phyloP scores from a whole-genome alignment of 35 echinoderm and acorn worm species.

The Antedon bifida region DNA sequence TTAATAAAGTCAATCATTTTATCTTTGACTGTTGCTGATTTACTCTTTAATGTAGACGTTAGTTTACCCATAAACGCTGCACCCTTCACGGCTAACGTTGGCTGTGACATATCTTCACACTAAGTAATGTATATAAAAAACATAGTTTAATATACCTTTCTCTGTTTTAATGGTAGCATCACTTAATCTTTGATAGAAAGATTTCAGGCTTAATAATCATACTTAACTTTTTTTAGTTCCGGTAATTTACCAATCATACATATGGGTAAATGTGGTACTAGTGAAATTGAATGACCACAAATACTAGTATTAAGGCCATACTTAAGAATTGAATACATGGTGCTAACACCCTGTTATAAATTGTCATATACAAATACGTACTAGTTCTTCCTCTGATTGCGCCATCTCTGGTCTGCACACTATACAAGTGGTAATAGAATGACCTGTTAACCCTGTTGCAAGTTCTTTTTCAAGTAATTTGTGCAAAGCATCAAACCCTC shows the following conservation, averaged over 20 bases:
- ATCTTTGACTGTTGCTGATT: conserved; percentile 70
- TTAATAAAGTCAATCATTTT: conserved; percentile 93
- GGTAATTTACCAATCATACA: too few species aligned
- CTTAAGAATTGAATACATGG: too few species aligned
- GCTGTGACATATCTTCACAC: neutral
- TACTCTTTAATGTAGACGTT: conserved; percentile 69
- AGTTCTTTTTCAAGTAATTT: conserved; percentile 84
- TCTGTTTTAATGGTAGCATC: too few species aligned
- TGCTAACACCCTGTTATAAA: too few species aligned
- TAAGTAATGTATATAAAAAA: neutral
- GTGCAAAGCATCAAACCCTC: conserved; percentile 71
- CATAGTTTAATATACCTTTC: too few species aligned
- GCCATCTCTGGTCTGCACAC: conserved; percentile 55
- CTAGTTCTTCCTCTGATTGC: conserved; percentile 43
- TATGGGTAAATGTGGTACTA: too few species aligned
- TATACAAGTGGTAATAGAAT: conserved; percentile 54
- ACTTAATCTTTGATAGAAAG: too few species aligned
- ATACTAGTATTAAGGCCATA: too few species aligned
- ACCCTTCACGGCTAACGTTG: conserved; percentile 39
- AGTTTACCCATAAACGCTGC: conserved; percentile 76
- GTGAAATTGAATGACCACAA: too few species aligned
- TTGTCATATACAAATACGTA: neutral
- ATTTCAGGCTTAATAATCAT: too few species aligned
- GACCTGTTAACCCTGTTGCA: conserved; percentile 19
- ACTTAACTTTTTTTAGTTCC: too few species aligned